Evolutionary conservation across 2,113 vertebrate species (phyloP), one percentile per base, ranked within the genome.

Genomic region (Ancistrus triradiatus): DNA sequence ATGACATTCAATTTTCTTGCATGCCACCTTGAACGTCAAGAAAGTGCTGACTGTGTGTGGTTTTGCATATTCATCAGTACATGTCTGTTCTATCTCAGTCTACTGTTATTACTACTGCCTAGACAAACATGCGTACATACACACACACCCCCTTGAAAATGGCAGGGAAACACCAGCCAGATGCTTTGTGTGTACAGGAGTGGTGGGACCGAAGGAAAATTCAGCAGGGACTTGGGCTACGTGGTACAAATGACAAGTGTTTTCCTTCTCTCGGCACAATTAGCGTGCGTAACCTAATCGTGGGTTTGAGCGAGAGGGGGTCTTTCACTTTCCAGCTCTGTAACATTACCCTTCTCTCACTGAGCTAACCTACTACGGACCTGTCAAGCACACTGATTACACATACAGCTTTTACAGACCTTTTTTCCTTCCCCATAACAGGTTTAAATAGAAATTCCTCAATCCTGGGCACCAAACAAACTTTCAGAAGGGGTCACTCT

Each of bases 261-360:
- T 83, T 79, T 77, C 69, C 68, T 73, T 74, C 70, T 7, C 31
- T 52, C 11, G 53, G 65, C 61, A 72, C 75, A 79, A 80, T 78
- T 73, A 83, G 58, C 62, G 48, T 13, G 33, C 40, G 68, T 68
- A 75, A 68, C 68, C 49, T 19, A 71, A 68, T 46, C 64, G 37
- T 63, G 42, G 38, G 59, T 48, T 44, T 60, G 47, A 59, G 42
- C 42, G 25, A 67, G 61, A 40, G 44, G 65, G 64, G 55, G 70
- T 50, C 59, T 15, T 15, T 58, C 52, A 46, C 18, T 68, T 68
- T 73, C 64, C 59, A 68, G 44, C 31, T 21, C 49, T 53, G 44
- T 61, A 69, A 62, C 62, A 28, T 21, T 47, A 59, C 28, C 60
- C 52, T 7, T 2, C 63, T 63, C 14, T 27, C 44, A 59, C 52